phyloP scores from a whole-genome alignment of 1,140 invertebrate species.

The Trachelipus rathkii region DNA sequence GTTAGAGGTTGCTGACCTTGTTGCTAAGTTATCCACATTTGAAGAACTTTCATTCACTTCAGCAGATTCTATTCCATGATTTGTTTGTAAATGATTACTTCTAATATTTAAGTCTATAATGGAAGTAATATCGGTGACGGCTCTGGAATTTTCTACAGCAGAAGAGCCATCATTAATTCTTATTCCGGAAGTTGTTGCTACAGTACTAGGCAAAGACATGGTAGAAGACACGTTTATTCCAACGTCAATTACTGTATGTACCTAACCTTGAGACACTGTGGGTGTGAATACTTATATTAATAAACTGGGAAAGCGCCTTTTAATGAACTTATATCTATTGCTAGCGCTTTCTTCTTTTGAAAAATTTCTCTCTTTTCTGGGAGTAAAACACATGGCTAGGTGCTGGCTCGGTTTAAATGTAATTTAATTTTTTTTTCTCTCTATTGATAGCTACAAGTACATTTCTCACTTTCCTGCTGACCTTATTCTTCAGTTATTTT shows the following conservation, averaged over 20 bases:
- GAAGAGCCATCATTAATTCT: not conserved
- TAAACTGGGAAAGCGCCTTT: conserved; percentile 28
- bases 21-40: no score
- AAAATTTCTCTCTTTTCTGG: no score
- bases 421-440: no score
- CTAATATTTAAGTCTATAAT: not conserved
- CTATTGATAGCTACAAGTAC: no score
- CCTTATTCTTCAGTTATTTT: no score
- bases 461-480: no score
- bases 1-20: no score
- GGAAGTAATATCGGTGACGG: not conserved
- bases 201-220: not conserved
- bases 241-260: not conserved
- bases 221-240: not conserved
- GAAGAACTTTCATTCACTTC: no score
- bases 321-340: conserved; percentile 29
- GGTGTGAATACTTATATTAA: conserved; percentile 25
- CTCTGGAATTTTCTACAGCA: not conserved
- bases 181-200: not conserved
- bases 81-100: not conserved
- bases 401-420: no score
- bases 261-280: not conserved
- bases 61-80: no score
- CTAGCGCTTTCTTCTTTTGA: conserved; percentile 38
- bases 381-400: no score